Percentiles rank a stretch among this genome's conserved stretches.
Conservation (phyloP, 2,797 vertebrate genomes). For the Sarcoramphus papa region DNA sequence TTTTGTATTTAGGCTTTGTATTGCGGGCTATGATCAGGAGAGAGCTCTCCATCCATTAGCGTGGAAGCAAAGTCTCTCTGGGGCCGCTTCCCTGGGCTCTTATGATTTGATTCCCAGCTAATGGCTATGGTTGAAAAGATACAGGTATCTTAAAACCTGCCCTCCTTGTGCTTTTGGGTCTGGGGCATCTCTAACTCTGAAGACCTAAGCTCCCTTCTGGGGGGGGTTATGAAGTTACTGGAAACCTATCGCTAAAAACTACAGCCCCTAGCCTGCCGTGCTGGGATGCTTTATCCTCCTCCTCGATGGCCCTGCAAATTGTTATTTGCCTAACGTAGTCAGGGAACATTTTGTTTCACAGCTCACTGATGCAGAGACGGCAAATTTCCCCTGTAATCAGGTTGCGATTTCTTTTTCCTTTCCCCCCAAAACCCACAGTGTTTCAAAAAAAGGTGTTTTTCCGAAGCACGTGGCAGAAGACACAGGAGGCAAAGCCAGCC, state of each 20-base stretch:
- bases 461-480: neutral
- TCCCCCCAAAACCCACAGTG: fast-evolving
- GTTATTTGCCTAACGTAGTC: neutral
- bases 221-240: neutral
- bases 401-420: neutral
- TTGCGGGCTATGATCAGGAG: neutral
- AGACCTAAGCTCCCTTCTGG: neutral
- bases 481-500: neutral
- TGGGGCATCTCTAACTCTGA: neutral
- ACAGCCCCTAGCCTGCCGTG: fast-evolving
- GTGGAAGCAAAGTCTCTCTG: neutral
- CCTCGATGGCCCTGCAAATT: fast-evolving
- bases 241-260: neutral
- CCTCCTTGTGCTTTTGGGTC: neutral
- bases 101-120: neutral
- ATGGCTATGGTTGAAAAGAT: neutral
- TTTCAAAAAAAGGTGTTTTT: neutral
- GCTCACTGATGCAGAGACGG: neutral
- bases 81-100: neutral
- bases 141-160: neutral
- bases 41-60: neutral
- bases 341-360: neutral
- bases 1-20: neutral
- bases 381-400: neutral
- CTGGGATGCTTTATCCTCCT: neutral